Conservation (phyloP, 2,888 invertebrate species). For the Eilema griseolum region DNA sequence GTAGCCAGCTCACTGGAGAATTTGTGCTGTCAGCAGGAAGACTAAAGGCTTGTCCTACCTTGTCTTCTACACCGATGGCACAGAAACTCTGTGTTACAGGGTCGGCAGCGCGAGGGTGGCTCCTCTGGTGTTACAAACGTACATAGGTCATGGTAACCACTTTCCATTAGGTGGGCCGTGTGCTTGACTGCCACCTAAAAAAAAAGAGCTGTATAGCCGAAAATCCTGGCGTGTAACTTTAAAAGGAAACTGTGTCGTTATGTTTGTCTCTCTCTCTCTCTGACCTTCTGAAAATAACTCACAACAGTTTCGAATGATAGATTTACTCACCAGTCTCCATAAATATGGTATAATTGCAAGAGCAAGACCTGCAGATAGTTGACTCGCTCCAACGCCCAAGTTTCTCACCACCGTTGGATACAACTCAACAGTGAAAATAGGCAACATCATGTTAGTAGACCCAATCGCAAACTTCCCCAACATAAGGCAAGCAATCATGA, state of each 20-base stretch:
- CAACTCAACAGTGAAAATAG: slow-evolving; percentile 91
- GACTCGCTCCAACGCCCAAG: slow-evolving; percentile 91
- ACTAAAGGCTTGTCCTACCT: too few species aligned
- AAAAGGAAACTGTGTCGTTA: background rate
- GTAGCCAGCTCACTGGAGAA: too few species aligned
- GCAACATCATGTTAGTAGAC: slow-evolving; percentile 92
- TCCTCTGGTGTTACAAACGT: too few species aligned
- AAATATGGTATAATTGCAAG: slow-evolving; percentile 92
- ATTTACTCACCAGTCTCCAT: slow-evolving; percentile 89
- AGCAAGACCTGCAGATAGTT: slow-evolving; percentile 91
- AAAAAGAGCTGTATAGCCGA: too few species aligned
- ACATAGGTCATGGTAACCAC: too few species aligned
- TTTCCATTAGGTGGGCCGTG: too few species aligned
- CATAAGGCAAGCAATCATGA: slow-evolving; percentile 92
- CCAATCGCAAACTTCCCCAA: slow-evolving; percentile 93
- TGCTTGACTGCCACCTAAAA: too few species aligned
- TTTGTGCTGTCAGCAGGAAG: too few species aligned
- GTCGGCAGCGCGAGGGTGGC: too few species aligned
- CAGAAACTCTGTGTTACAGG: too few species aligned
- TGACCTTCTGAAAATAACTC: background rate
- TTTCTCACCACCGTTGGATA: slow-evolving; percentile 91
- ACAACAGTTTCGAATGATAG: background rate
- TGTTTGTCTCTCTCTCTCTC: background rate
- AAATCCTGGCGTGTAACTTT: too few species aligned
- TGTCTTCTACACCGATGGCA: too few species aligned